phyloP scores from a whole-genome alignment of 2,888 invertebrate genomes.

The Mesorhabditis belari region DNA sequence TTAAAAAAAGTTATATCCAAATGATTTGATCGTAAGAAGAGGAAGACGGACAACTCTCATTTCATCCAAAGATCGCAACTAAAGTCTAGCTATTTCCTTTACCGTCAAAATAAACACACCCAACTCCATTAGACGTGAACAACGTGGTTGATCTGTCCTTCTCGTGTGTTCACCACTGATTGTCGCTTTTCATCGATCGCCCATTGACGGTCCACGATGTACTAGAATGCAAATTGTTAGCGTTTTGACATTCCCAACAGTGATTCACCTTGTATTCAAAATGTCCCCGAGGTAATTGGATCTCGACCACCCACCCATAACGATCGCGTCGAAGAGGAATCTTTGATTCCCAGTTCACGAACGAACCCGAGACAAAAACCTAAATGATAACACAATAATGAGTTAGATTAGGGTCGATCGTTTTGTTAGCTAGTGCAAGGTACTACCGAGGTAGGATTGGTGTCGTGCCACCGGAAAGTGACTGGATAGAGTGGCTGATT shows the following conservation, averaged over 20 bases:
- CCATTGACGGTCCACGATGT: neutral
- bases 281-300: conserved; percentile 5
- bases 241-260: no score
- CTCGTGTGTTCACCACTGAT: neutral
- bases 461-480: conserved; percentile 3
- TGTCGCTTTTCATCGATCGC: neutral
- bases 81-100: no score
- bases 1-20: no score
- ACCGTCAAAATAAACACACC: no score
- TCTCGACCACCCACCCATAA: conserved; percentile 4
- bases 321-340: conserved; percentile 5
- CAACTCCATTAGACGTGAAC: neutral
- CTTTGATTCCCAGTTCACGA: conserved; percentile 8
- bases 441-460: conserved; percentile 1
- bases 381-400: neutral
- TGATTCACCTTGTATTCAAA: conserved; percentile 3
- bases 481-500: conserved; percentile 5
- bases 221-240: neutral
- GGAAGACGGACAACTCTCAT: no score
- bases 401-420: neutral
- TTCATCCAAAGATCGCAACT: no score
- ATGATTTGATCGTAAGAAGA: no score
- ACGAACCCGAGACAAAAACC: conserved; percentile 8
- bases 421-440: no score
- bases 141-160: neutral